Conservation (phyloP, 1,140 invertebrate species). For the Drosophila sulfurigaster region DNA sequence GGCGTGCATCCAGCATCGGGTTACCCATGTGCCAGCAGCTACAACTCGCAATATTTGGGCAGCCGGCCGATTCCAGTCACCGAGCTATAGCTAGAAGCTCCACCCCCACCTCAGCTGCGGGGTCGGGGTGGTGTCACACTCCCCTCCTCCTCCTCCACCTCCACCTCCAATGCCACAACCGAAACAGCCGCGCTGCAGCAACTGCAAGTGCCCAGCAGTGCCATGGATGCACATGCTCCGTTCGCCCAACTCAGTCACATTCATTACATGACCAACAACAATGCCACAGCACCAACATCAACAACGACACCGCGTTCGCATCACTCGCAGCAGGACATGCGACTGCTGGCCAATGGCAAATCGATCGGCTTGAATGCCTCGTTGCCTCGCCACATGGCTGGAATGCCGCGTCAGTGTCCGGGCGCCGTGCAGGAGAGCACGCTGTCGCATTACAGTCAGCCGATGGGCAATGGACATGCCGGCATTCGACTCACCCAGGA, state of each 20-base stretch:
- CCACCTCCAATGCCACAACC: constrained; percentile 1
- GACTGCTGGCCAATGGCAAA: constrained; percentile 68
- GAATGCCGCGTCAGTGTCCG: constrained; percentile 30
- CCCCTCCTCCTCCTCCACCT: constrained; percentile 45
- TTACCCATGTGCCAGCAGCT: constrained; percentile 56
- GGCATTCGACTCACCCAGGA: constrained; percentile 78
- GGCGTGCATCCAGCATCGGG: constrained; percentile 60
- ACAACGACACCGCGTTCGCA: constrained; percentile 47
- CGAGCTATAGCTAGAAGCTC: constrained; percentile 95
- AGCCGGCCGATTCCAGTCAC: constrained; percentile 93
- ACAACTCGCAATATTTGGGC: constrained; percentile 84
- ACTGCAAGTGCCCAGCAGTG: constrained; percentile 77
- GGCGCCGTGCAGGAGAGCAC: constrained; percentile 67
- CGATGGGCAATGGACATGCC: constrained; percentile 62
- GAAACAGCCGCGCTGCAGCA: constrained; percentile 61
- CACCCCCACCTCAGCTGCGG: constrained; percentile 84
- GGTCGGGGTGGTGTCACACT: constrained; percentile 69
- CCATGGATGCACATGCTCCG: constrained; percentile 63
- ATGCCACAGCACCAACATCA: constrained; percentile 4
- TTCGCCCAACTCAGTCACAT: constrained; percentile 84
- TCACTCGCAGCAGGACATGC: constrained; percentile 77
- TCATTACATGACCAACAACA: constrained; percentile 82
- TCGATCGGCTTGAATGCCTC: constrained; percentile 45
- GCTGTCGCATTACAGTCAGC: constrained; percentile 78
- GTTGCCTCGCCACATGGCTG: constrained; percentile 56